These are phyloP conservation scores for Sisyra nigra DNA, from an alignment of 2,888 invertebrate genomes.

Conservation along the genomic window DNA sequence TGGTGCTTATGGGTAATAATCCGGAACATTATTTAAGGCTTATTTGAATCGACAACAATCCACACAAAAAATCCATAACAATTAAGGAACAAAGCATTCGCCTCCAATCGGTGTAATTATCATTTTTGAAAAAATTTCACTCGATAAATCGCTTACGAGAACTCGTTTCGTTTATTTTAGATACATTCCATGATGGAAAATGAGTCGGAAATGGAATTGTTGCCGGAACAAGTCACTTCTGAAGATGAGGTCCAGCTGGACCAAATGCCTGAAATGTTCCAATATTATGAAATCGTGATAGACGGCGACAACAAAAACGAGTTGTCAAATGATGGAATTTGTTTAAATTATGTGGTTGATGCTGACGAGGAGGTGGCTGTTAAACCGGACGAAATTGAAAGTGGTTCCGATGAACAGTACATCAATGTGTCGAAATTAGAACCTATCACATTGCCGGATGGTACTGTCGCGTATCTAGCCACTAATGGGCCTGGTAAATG, in stretches of 20 bases:
- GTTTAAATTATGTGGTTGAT: conserved; percentile 11
- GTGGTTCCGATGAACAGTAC: conserved; percentile 4
- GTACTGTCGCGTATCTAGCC: conserved; percentile 10
- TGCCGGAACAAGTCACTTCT: not conserved
- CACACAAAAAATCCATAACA: not conserved
- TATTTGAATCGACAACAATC: not conserved
- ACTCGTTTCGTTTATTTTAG: too few relatives aligned
- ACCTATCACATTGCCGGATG: conserved; percentile 10
- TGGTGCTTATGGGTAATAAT: conserved; percentile 23
- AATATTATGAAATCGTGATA: conserved; percentile 6
- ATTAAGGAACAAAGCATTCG: not conserved
- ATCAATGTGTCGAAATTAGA: conserved; percentile 10
- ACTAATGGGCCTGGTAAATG: conserved; percentile 4
- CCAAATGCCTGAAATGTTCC: not conserved
- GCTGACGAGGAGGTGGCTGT: conserved; percentile 9
- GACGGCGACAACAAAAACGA: conserved; percentile 1
- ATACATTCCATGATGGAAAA: not conserved
- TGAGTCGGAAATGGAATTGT: not conserved
- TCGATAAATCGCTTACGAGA: too few relatives aligned
- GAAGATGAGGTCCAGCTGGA: not conserved
- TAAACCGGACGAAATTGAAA: conserved; percentile 8
- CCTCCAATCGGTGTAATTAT: too few relatives aligned
- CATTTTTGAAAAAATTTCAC: too few relatives aligned
- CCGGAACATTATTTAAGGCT: conserved; percentile 18
- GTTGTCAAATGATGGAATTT: conserved; percentile 11